Evolutionary conservation across 64 coral and sea anemone species (phyloP), one percentile per base, ranked within the genome.

Genomic region (Hydrozoanthus tunicans): DNA sequence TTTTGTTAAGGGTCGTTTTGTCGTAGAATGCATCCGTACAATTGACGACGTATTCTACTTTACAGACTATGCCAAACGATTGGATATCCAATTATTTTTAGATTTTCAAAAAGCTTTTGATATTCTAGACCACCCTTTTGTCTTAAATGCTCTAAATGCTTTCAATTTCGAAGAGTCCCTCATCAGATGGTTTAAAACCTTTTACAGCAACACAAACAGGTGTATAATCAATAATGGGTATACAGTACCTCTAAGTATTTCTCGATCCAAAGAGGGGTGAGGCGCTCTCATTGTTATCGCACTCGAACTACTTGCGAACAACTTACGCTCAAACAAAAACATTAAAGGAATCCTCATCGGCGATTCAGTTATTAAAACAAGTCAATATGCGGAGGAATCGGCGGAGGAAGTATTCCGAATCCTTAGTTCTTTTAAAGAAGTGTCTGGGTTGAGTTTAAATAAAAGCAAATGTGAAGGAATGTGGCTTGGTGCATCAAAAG

Each of bases 391-490:
- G 0, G 82, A 85, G 6, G 64, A 52, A 12, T 86, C 83, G 10
- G 83, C 66, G 52, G 4, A 86, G 17, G 83, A 86, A 86, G 65
- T 86, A 5, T 86, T 86, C 11, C 82, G 25, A 85, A 65, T 9
- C 53, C n/a, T 85, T 27, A 27, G 63, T 17, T 14, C 24, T 0
- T 86, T 68, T 71, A 53, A 53, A 15, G 26, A 86, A 86, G 83
- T 71, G 26, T 86, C 83, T 86, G 83, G 83, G 12, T 12, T 86
- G 27, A 57, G 24, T 86, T 86, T 86, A 10, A 86, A 86, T 70
- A 86, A 86, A 86, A 86, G 43, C 6, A 86, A 86, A 71, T 71
- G 83, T 55, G 83, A 86, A 55, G 83, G 83, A 70, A 86, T 68
- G 64, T 70, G 83, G 83, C 7, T 86, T 15, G 65, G 83, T 3